Base-by-base conservation (phyloP, 2,797 vertebrate species). In the Myotis findleyi region DNA sequence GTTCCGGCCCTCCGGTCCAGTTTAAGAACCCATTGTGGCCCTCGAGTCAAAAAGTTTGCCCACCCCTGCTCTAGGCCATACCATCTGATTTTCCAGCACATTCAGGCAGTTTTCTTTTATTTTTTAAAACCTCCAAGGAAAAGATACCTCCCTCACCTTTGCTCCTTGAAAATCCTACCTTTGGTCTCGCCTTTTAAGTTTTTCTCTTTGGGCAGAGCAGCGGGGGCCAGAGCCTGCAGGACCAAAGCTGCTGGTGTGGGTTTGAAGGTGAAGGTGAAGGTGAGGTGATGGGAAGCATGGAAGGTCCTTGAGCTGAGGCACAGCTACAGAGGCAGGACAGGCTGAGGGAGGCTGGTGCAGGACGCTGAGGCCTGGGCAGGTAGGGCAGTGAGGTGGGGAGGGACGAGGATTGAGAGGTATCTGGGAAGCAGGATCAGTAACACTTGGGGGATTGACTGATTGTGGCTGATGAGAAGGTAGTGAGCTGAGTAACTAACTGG, bases 61-160 rank as follows among this genome's bases (percentile, higher is more conserved):
- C 36, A 7, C n/a, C 47, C 72, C 3, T 30, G 57, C 5, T 36
- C 75, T n/a, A 25, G 36, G 9, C 66, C 94, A 51, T 12, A 14
- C 5, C 23, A 25, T 3, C 20, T 84, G 77, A 14, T 73, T 77
- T 33, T 55, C 17, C n/a, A 30, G 41, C 7, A 75, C 18, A 36
- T 2, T n/a, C 20, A 2, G 18, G 27, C 7, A 41, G 8, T 33
- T 75, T 87, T 64, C 18, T 66, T 2, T 64, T 51, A 17, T 76
- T 80, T 62, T 62, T 85, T 8, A 30, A 95, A 81, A 21, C 13
- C 10, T 95, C 53, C 71, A 57, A 25, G 55, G n/a, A 87, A 89
- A 64, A 44, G 49, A 83, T 68, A 76, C 57, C 30, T 81, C 33
- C 69, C 7, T 90, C 16, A 38, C 27, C n/a, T 64, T 89, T 84